A percentile compares a stretch with the other conserved stretches of the same genome.
These are phyloP conservation scores for Idris sp. DNA, from an alignment of 1,140 invertebrate genomes.

Conservation along the genomic window DNA sequence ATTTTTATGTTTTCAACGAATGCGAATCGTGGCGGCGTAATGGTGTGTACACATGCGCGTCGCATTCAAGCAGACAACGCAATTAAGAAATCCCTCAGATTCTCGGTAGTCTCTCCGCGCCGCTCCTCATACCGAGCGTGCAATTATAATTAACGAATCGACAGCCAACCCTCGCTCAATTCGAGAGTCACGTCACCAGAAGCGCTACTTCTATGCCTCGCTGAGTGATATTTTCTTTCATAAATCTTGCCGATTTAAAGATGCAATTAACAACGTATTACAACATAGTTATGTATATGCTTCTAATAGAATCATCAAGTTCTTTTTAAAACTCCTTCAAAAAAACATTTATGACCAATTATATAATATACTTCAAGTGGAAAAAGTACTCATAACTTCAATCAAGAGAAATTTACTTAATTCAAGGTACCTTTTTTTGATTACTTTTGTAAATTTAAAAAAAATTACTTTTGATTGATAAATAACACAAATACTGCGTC, in stretches of 20 bases:
- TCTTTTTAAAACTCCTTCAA: too few relatives aligned
- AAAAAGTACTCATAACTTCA: too few relatives aligned
- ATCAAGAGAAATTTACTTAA: too few relatives aligned
- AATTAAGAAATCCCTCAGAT: conserved; percentile 67
- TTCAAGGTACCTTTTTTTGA: too few relatives aligned
- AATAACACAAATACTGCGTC: too few relatives aligned
- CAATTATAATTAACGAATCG: conserved; percentile 67
- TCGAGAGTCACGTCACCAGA: conserved; percentile 58
- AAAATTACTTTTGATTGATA: too few relatives aligned
- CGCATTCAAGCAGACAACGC: conserved; percentile 55
- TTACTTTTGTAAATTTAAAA: too few relatives aligned
- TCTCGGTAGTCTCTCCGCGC: conserved; percentile 61
- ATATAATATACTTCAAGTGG: too few relatives aligned
- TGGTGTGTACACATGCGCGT: conserved; percentile 39
- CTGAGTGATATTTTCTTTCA: conserved; percentile 37
- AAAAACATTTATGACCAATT: too few relatives aligned
- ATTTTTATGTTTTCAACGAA: conserved; percentile 28
- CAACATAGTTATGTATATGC: background rate
- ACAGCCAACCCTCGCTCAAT: conserved; percentile 64
- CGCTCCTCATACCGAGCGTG: conserved; percentile 55
- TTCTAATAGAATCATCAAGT: too few relatives aligned
- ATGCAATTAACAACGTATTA: conserved; percentile 18
- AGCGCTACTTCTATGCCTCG: conserved; percentile 41
- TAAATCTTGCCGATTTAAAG: conserved; percentile 26
- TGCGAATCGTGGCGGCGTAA: conserved; percentile 34